These are phyloP conservation scores for Leptopilina boulardi DNA, from an alignment of 1,140 invertebrate species.

Conservation along the genomic window DNA sequence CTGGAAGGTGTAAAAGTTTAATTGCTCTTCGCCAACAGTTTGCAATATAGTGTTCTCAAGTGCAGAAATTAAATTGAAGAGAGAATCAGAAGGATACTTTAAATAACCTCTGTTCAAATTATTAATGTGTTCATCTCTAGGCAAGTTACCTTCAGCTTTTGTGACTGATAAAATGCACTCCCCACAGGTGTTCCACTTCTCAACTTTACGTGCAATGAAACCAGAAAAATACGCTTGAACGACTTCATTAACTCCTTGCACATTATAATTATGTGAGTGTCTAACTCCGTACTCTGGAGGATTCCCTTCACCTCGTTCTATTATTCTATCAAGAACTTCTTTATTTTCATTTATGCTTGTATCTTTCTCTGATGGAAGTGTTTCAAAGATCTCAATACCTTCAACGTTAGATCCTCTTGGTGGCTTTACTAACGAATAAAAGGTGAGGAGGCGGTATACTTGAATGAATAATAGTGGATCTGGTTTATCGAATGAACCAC, in stretches of 20 bases:
- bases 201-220: constrained; percentile 36
- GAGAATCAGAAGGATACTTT: constrained; percentile 15
- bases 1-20: neutral
- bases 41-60: constrained; percentile 7
- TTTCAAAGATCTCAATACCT: constrained; percentile 35
- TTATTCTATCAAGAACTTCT: constrained; percentile 22
- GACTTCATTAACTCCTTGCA: constrained; percentile 3
- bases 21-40: neutral
- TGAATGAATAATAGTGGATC: constrained; percentile 37
- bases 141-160: neutral
- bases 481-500: too few relatives aligned
- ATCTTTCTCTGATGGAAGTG: constrained; percentile 25
- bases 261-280: constrained; percentile 36
- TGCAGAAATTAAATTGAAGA: neutral
- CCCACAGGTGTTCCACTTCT: neutral
- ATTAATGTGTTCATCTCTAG: neutral
- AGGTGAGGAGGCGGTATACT: constrained; percentile 45
- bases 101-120: neutral
- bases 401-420: constrained; percentile 45
- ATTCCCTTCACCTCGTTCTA: constrained; percentile 33
- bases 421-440: constrained; percentile 49
- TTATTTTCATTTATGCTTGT: neutral
- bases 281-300: neutral
- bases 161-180: too few relatives aligned
- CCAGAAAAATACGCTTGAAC: constrained; percentile 38